These are phyloP conservation scores for Lampropteryx suffumata DNA, from an alignment of 2,888 invertebrate species.

Conservation along the genomic window DNA sequence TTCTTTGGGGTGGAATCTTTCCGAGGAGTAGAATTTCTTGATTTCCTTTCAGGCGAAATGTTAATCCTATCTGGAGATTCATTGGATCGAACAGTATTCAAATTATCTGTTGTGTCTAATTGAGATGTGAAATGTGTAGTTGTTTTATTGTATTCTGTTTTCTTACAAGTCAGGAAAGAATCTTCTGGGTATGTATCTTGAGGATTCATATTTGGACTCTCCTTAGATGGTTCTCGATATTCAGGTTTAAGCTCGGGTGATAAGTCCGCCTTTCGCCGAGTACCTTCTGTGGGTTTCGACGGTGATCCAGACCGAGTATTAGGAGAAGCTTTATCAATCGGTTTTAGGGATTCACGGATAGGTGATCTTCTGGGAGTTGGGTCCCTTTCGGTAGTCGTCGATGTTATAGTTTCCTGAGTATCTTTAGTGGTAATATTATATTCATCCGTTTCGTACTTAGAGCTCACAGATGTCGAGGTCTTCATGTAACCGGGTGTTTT, in stretches of 20 bases:
- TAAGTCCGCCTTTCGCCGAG: background rate
- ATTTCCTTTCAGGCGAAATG: constrained; percentile 19
- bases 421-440: constrained; percentile 29
- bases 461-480: constrained; percentile 30
- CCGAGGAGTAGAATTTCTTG: background rate
- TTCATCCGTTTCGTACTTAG: constrained; percentile 29
- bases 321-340: constrained; percentile 14
- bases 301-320: constrained; percentile 17
- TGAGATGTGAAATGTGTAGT: constrained; percentile 15
- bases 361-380: constrained; percentile 15
- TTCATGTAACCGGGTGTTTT: constrained; percentile 32
- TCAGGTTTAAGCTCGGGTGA: constrained; percentile 16
- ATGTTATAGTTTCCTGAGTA: constrained; percentile 25
- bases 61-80: background rate
- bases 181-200: constrained; percentile 1
- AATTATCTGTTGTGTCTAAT: constrained; percentile 17
- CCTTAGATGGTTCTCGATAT: constrained; percentile 2
- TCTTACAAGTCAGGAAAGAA: constrained; percentile 2
- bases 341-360: constrained; percentile 9
- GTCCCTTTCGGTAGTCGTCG: constrained; percentile 23
- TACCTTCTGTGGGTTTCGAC: constrained; percentile 3
- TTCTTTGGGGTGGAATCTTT: constrained; percentile 19
- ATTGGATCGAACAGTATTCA: constrained; percentile 6
- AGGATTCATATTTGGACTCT: constrained; percentile 4
- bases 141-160: constrained; percentile 16